These are phyloP conservation scores for Mormoops blainvillei DNA, from an alignment of 2,113 vertebrate species.

Conservation along the genomic window DNA sequence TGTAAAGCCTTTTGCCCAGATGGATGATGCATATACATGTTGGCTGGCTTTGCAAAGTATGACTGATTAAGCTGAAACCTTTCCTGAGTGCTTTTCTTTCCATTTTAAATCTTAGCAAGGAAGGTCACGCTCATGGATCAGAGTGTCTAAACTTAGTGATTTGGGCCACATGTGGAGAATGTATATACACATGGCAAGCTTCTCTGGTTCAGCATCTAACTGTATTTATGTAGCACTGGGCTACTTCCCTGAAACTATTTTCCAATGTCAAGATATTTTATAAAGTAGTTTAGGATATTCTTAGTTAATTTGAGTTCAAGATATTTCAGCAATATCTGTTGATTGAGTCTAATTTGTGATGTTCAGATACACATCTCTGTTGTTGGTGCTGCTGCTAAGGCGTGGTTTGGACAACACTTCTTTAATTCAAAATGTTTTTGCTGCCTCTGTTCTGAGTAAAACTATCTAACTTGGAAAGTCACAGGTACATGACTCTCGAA, in stretches of 20 bases:
- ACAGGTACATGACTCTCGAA: background rate
- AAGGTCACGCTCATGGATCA: background rate
- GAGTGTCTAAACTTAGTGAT: background rate
- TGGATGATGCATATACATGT: constrained; percentile 31
- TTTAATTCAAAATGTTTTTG: background rate
- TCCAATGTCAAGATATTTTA: background rate
- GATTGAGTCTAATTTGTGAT: background rate
- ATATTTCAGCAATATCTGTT: background rate
- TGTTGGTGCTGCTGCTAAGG: background rate
- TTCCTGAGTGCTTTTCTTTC: constrained; percentile 17
- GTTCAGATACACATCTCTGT: background rate
- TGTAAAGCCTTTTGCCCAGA: constrained; percentile 48
- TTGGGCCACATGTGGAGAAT: background rate
- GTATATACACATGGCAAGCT: background rate
- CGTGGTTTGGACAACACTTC: background rate
- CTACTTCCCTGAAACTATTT: background rate
- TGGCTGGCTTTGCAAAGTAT: constrained; percentile 31
- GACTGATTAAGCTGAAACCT: constrained; percentile 28
- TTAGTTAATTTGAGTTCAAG: background rate
- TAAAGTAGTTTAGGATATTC: background rate
- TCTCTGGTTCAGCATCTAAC: background rate
- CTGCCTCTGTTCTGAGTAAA: background rate
- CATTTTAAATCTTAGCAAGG: constrained; percentile 33
- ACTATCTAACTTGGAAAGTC: background rate
- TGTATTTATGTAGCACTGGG: background rate